Evolutionary conservation across 2,888 invertebrate genomes (phyloP).

Genomic region (Epirrhoe tristata): DNA sequence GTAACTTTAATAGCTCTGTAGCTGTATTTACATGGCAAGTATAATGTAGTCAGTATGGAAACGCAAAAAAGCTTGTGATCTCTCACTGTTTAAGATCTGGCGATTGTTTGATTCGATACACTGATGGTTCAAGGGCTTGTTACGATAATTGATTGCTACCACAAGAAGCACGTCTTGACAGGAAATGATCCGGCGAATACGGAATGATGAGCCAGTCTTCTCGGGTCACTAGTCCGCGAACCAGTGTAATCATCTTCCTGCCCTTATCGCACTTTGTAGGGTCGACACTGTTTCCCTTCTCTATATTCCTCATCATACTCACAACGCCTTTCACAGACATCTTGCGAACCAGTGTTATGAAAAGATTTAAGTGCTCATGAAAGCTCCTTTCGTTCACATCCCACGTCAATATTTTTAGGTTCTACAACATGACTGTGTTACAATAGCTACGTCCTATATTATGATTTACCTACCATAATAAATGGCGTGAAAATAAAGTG

Average conservation of each 20-base stretch:
- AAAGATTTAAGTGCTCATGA: no score
- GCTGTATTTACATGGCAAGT: no score
- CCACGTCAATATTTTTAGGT: no score
- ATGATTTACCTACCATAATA: not conserved
- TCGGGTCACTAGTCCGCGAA: no score
- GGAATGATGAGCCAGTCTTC: slow-evolving; percentile 19
- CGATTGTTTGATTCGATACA: slow-evolving; percentile 12
- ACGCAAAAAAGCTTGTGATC: no score
- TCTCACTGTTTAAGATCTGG: not conserved
- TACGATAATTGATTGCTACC: slow-evolving; percentile 33
- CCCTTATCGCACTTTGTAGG: no score
- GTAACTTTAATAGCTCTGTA: not conserved
- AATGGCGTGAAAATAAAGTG: not conserved
- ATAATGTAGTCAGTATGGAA: not conserved
- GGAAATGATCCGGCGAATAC: slow-evolving; percentile 27
- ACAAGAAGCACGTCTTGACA: slow-evolving; percentile 18
- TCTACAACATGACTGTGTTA: no score
- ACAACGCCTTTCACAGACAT: no score
- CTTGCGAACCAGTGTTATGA: no score
- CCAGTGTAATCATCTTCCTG: not conserved
- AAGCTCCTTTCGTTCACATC: no score
- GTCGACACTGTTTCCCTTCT: no score
- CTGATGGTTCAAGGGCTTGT: slow-evolving; percentile 49
- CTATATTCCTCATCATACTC: no score
- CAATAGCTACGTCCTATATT: not conserved